Percentiles rank a stretch among this genome's conserved stretches.
These are phyloP conservation scores for Latrodectus elegans DNA, from an alignment of 2,888 invertebrate species.

Conservation along the genomic window DNA sequence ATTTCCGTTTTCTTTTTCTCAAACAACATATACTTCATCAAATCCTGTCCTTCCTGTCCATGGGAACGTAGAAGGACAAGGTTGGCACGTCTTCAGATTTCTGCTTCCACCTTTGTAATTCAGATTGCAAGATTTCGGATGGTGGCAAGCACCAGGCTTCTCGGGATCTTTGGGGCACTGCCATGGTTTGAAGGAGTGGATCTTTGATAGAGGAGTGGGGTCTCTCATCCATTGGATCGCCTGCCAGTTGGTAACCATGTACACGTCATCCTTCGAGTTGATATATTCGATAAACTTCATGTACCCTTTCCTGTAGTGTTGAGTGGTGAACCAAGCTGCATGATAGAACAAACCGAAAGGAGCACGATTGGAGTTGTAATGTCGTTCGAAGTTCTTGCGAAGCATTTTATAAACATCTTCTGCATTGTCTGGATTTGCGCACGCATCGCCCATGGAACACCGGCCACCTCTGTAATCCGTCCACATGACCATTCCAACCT, in stretches of 20 bases:
- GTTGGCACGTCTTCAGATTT: constrained; percentile 95
- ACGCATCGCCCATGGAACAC: constrained; percentile 96
- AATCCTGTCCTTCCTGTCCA: constrained; percentile 83
- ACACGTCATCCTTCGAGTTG: constrained; percentile 82
- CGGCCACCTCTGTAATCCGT: constrained; percentile 90
- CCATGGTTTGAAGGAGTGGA: constrained; percentile 91
- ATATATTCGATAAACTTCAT: constrained; percentile 88
- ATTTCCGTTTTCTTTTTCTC: background rate
- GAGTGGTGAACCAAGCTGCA: constrained; percentile 95
- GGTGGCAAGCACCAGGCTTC: constrained; percentile 91
- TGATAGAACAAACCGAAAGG: constrained; percentile 95
- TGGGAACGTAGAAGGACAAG: constrained; percentile 87
- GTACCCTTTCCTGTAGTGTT: constrained; percentile 94
- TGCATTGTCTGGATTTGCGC: constrained; percentile 90
- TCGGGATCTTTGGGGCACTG: constrained; percentile 83
- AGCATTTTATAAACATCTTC: constrained; percentile 94
- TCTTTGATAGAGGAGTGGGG: constrained; percentile 88
- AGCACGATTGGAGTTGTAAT: constrained; percentile 94
- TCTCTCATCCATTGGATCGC: constrained; percentile 95
- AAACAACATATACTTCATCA: constrained; percentile 56
- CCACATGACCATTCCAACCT: constrained; percentile 94
- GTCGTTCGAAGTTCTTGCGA: constrained; percentile 94
- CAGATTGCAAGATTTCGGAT: constrained; percentile 94
- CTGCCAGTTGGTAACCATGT: constrained; percentile 94
- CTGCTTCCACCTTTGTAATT: constrained; percentile 89